A percentile compares a stretch with the other conserved stretches of the same genome.
phyloP scores from a whole-genome alignment of 2,797 vertebrate genomes.

The Gadopsis marmoratus region DNA sequence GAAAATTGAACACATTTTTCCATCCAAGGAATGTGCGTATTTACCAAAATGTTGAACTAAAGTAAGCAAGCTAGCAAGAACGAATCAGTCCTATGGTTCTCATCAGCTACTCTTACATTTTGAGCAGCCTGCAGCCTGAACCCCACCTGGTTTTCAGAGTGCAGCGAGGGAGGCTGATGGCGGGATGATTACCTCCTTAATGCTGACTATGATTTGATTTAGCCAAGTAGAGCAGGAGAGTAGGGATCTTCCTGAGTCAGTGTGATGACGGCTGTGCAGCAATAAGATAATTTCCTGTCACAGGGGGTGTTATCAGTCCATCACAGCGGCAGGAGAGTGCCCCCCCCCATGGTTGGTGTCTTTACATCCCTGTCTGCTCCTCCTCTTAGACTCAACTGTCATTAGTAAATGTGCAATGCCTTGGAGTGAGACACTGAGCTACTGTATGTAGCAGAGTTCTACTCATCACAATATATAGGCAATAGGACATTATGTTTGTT shows the following conservation, averaged over 20 bases:
- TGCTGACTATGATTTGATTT: slow-evolving; percentile 64
- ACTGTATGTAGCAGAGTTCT: slow-evolving; percentile 26
- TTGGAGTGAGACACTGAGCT: slow-evolving; percentile 45
- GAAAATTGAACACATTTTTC: neutral
- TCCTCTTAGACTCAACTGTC: slow-evolving; percentile 52
- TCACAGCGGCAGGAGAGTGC: slow-evolving; percentile 38
- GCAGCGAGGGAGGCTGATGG: slow-evolving; percentile 28
- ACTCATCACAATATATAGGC: slow-evolving; percentile 51
- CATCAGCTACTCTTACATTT: slow-evolving; percentile 17
- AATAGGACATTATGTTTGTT: slow-evolving; percentile 59
- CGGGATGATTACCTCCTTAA: slow-evolving; percentile 53
- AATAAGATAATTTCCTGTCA: slow-evolving; percentile 72
- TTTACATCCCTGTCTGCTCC: slow-evolving; percentile 54
- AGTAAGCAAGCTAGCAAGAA: neutral
- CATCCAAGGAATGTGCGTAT: neutral
- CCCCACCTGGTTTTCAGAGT: slow-evolving; percentile 6
- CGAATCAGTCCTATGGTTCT: neutral
- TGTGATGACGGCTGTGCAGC: slow-evolving; percentile 50
- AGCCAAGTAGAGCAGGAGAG: slow-evolving; percentile 53
- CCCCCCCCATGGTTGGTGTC: slow-evolving; percentile 28
- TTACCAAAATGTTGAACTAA: neutral
- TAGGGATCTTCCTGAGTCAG: slow-evolving; percentile 46
- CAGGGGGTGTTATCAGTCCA: slow-evolving; percentile 66
- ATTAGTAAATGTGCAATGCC: slow-evolving; percentile 64
- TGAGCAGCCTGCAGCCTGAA: slow-evolving; percentile 2